Conservation (phyloP, 2,113 vertebrate species). For the Thermophis baileyi region DNA sequence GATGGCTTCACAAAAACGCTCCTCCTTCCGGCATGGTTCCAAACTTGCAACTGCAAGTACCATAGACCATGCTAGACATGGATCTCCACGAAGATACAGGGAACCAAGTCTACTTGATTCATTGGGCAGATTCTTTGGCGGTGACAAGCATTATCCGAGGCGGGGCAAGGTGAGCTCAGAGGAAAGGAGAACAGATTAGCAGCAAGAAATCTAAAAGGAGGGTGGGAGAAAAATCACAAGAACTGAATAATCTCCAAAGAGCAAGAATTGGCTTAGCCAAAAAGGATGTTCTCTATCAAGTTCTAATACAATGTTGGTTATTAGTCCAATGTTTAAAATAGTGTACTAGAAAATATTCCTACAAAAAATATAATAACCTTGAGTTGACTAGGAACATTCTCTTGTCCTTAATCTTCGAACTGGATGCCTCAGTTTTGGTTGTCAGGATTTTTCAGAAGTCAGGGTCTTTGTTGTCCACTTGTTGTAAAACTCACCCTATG, state of each 20-base stretch:
- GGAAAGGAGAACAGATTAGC: conserved; percentile 69
- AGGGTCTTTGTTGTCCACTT: not conserved
- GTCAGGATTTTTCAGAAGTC: conserved; percentile 22
- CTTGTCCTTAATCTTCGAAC: not conserved
- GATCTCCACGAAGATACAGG: conserved; percentile 84
- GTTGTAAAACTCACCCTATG: not conserved
- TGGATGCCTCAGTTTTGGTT: conserved; percentile 27
- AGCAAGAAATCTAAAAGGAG: conserved; percentile 43
- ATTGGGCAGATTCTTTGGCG: conserved; percentile 95
- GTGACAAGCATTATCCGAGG: conserved; percentile 86
- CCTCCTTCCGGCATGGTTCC: conserved; percentile 76
- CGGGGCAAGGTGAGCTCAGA: conserved; percentile 95
- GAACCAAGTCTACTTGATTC: conserved; percentile 91
- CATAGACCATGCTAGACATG: conserved; percentile 82
- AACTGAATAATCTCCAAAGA: conserved; percentile 25
- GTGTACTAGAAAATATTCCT: not conserved
- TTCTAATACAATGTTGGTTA: conserved; percentile 20
- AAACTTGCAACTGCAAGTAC: conserved; percentile 92
- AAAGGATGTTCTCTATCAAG: not conserved
- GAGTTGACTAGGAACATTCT: not conserved
- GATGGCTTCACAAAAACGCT: conserved; percentile 85
- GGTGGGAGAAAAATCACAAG: conserved; percentile 49
- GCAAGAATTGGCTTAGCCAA: conserved; percentile 63
- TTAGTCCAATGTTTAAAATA: conserved; percentile 8
- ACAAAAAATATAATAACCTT: not conserved